A percentile compares a stretch with the other conserved stretches of the same genome.
Evolutionary conservation across 1,140 invertebrate species (phyloP).

Genomic region (Cataglyphis hispanica): DNA sequence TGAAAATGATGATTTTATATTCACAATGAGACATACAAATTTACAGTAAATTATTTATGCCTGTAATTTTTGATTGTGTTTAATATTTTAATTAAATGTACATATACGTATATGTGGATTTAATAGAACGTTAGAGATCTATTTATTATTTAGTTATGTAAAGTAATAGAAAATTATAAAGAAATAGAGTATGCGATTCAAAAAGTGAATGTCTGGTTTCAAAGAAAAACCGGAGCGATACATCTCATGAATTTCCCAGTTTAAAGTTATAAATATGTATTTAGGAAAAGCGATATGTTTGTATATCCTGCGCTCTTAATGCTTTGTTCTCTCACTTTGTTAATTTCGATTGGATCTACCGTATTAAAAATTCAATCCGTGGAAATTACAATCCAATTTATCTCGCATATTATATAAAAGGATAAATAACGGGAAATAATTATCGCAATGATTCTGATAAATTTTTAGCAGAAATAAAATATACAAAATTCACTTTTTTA

Average conservation of each 20-base stretch:
- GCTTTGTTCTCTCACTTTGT: not conserved
- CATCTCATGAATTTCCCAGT: not conserved
- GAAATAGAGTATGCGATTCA: not conserved
- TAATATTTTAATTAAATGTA: slow-evolving; percentile 31
- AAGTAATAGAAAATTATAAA: slow-evolving; percentile 36
- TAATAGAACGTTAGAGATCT: not conserved
- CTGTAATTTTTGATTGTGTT: not conserved
- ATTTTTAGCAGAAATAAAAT: slow-evolving; percentile 4
- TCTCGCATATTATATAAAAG: not conserved
- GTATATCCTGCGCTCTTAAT: not conserved
- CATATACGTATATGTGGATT: not conserved
- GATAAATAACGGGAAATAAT: not conserved
- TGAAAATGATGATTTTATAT: not conserved
- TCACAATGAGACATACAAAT: not conserved
- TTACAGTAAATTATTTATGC: not conserved
- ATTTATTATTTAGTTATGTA: not conserved
- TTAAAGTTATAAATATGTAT: not conserved
- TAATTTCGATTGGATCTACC: not conserved
- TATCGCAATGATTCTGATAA: not conserved
- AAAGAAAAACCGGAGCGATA: slow-evolving; percentile 12
- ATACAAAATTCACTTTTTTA: not conserved
- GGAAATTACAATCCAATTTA: not conserved
- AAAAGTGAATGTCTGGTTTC: slow-evolving; percentile 24
- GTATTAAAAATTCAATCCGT: not conserved
- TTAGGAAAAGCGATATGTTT: not conserved